Base-by-base conservation (phyloP, 2,113 vertebrate genomes). In the Scatophagus argus region DNA sequence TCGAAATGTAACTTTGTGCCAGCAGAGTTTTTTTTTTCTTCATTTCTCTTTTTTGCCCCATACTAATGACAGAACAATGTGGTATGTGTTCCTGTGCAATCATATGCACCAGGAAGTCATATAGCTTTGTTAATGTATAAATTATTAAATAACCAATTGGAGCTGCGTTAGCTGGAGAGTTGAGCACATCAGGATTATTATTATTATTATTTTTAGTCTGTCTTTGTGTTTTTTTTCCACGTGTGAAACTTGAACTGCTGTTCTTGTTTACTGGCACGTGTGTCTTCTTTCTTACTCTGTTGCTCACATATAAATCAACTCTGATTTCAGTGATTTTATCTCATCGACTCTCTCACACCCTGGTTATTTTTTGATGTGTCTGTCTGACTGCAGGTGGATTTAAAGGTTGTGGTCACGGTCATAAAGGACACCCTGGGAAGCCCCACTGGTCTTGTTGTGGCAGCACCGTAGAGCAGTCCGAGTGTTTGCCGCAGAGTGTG, bases 391-490 rank as follows among this genome's bases (percentile, higher is more conserved):
- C 89, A 99, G 98, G 98, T 84, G 97, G 97, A n/a, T 98, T 96
- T 86, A 95, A 96, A 86, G 97, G 97, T 81, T 99, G 97, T 51
- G 97, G 98, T 43, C 97, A 99, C 0, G 93, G 96, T 21, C 97
- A 99, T 85, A 97, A 94, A 86, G 97, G 96, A 39, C 97, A 99
- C 84, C 98, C 97, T 0, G 96, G 97, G 29, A 95, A 94, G 81
- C 93, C 93, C 0, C 97, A 98, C 91, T 99, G 97, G 97, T 99
- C 96, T 0, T 99, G 97, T 89, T 99, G 98, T 67, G 97, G 97
- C 58, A 95, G 93, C 72, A 92, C 95, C 1, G 65, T 72, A 0
- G 94, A 97, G 92, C 92, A 81, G 67, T 97, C 96, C 0, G 96
- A 98, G 64, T 99, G 95, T 83, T 65, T 92, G 47, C 91, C 91